Evolutionary conservation across 2,113 vertebrate genomes (phyloP).

Genomic region (Halcyon senegalensis): DNA sequence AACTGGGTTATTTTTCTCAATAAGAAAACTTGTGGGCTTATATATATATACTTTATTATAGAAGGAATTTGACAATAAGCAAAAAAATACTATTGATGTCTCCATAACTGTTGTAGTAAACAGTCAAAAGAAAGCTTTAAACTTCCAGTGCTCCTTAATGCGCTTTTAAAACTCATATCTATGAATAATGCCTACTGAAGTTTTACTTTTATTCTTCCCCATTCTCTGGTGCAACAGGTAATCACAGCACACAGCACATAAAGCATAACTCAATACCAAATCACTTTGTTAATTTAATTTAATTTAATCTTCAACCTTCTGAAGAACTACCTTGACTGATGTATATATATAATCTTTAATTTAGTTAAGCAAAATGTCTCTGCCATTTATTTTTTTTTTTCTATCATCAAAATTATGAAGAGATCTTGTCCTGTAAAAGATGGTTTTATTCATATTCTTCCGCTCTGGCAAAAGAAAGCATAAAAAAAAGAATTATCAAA

Average conservation of each 20-base stretch:
- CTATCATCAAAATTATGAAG: not conserved
- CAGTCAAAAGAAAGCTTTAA: not conserved
- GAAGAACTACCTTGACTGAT: not conserved
- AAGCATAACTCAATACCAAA: not conserved
- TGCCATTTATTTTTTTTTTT: not conserved
- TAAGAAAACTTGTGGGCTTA: not conserved
- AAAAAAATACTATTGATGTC: not conserved
- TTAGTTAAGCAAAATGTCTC: not conserved
- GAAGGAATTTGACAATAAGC: not conserved
- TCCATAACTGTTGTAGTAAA: not conserved
- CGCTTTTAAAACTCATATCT: not conserved
- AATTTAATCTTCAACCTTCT: not conserved
- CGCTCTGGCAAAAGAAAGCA: not conserved
- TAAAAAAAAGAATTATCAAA: not conserved
- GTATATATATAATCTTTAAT: not conserved
- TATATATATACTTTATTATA: not conserved
- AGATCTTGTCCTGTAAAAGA: not conserved
- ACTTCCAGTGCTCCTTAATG: not conserved
- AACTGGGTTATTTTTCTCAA: not conserved
- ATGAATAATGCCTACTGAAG: not conserved
- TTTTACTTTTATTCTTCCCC: not conserved
- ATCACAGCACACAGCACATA: not conserved
- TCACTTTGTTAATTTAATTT: not conserved
- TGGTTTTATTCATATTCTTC: not conserved
- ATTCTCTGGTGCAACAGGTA: not conserved